A percentile compares a stretch with the other conserved stretches of the same genome.
phyloP scores from a whole-genome alignment of 2,888 invertebrate species.

The Graphium colonna region DNA sequence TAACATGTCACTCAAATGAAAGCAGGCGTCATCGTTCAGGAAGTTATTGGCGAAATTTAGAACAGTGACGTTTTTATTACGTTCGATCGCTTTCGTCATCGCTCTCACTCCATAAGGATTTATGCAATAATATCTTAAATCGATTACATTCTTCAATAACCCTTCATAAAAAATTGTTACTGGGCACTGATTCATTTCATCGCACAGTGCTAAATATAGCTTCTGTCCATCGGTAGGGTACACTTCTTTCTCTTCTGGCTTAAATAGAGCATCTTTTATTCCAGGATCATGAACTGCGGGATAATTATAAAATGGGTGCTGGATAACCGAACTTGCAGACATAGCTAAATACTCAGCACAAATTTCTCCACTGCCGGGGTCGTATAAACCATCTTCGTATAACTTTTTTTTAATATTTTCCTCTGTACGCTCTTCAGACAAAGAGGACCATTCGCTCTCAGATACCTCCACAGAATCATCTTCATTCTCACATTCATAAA shows the following conservation, averaged over 20 bases:
- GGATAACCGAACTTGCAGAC: constrained; percentile 51
- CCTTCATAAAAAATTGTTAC: constrained; percentile 45
- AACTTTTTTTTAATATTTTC: constrained; percentile 41
- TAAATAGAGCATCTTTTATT: constrained; percentile 46
- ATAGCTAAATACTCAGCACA: constrained; percentile 50
- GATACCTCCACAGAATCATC: constrained; percentile 54
- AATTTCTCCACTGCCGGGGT: constrained; percentile 54
- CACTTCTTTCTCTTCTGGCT: constrained; percentile 35
- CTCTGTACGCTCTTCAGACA: constrained; percentile 36
- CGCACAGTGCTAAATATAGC: constrained; percentile 50
- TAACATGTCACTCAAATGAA: constrained; percentile 58
- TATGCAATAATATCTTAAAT: constrained; percentile 58
- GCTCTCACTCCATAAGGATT: constrained; percentile 51
- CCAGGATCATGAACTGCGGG: constrained; percentile 61
- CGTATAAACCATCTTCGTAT: constrained; percentile 41
- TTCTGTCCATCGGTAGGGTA: constrained; percentile 60
- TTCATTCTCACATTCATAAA: constrained; percentile 32
- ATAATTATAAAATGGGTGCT: constrained; percentile 58
- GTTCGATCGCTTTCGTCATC: constrained; percentile 50
- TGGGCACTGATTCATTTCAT: constrained; percentile 51
- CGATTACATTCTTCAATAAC: constrained; percentile 44
- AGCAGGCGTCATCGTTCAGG: constrained; percentile 53
- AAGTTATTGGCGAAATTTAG: constrained; percentile 57
- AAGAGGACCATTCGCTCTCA: constrained; percentile 58
- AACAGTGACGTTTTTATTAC: constrained; percentile 46